Evolutionary conservation across 2,113 vertebrate genomes (phyloP), one percentile per base, ranked within the genome.

Genomic region (Todiramphus chloris): DNA sequence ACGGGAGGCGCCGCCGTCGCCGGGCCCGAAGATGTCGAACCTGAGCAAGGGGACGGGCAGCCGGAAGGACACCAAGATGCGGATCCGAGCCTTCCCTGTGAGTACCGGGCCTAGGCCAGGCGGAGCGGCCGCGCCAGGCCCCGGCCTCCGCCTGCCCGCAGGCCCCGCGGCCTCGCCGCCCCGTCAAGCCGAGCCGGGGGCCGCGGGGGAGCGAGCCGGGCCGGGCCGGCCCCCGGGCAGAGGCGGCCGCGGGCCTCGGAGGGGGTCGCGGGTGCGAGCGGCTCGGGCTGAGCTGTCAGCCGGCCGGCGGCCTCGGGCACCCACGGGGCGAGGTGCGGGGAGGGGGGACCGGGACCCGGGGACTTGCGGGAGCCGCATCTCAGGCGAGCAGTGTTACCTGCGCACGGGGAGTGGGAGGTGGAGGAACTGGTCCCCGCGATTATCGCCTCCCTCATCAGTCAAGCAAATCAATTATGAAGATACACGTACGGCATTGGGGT

Each of bases 21-120:
- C 92, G 87, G 63, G 58, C 81, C 93, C 94, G 98, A 97, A 98
- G 98, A 99, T 99, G 99, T 99, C 99, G 97, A 99, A 99, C 98
- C 98, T 99, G 98, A 99, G 99, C 98, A 99, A 99, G 99, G 98
- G 99, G 98, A 98, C 98, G 94, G 98, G 99, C 97, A 99, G 99
- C 98, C 99, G 99, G 98, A 99, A 99, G 98, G 99, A 99, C 98
- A 99, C 99, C 98, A 99, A 99, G 98, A 99, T 99, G 99, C 98
- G 99, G 98, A 99, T 99, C 99, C 98, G 99, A 98, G 99, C 99
- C 97, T 99, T 99, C 99, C 99, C 99, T 98, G 99, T 99, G 98
- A 99, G 99, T 99, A 85, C 84, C 70, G 69, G 60, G 89, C 87
- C 70, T 50, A 58, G 75, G 72, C 73, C 72, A 30, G 81, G 81